Evolutionary conservation across 2,888 invertebrate species (phyloP), one percentile per base, ranked within the genome.

Genomic region (Lobophora halterata): DNA sequence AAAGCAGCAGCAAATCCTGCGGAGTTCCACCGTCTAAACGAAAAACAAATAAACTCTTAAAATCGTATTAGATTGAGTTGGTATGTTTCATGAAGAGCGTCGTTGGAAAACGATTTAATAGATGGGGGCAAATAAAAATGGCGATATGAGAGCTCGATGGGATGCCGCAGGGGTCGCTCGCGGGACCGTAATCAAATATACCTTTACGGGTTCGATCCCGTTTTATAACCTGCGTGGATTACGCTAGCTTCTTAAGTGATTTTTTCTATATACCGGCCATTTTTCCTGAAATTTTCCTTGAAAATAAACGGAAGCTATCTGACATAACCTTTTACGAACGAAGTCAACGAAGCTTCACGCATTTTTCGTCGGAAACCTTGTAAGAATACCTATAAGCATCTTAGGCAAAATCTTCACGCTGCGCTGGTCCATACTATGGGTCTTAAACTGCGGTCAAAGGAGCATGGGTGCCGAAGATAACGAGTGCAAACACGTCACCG

Each of bases 151-250:
- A 59, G 59, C 49, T 52, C 60, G 35, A 41, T 33, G 61, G 65
- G 63, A 53, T 57, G 60, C 63, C 58, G 59, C 47, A 55, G 63
- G 70, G 58, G 55, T 24, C 44, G 39, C 35, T 29, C 30, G 39
- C 50, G 60, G 60, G 67, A 68, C 75, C 79, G 70, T 80, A 75
- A 83, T 82, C 81, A 82, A 83, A 82, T 80, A 78, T 69, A 77
- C 79, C 72, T 83, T 76, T 75, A 63, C 64, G 57, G 57, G 55
- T 62, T 62, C 66, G 64, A 65, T 66, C 69, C 62, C 62, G 62
- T 69, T 68, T 68, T 74, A 75, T 65, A 68, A 63, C 69, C 65
- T 51, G 58, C 52, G 47, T 48, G 61, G 71, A 69, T 72, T 71
- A 71, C 63, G 64, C 65, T 54, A 59, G 63, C 61, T 46, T 56